Conservation (phyloP, 2,113 vertebrate genomes). For the Dicentrarchus labrax region DNA sequence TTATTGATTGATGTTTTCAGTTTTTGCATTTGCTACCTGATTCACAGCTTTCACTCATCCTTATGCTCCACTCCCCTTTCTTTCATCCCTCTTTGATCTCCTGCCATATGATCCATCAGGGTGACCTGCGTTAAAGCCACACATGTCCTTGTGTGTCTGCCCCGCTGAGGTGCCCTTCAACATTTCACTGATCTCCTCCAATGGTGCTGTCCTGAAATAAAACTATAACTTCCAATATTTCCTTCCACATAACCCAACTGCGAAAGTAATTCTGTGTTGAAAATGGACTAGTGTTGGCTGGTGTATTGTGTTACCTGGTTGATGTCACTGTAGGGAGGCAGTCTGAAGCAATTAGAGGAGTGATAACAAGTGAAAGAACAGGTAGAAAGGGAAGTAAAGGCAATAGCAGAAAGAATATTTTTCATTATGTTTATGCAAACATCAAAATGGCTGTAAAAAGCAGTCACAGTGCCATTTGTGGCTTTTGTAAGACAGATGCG, state of each 20-base stretch:
- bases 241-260: neutral
- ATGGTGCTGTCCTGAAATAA: neutral
- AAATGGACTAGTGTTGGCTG: neutral
- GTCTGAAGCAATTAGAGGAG: slow-evolving; percentile 19
- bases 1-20: slow-evolving; percentile 17
- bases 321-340: slow-evolving; percentile 3
- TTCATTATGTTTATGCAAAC: too few species aligned
- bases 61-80: neutral
- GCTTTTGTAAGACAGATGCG: too few species aligned
- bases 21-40: slow-evolving; percentile 17
- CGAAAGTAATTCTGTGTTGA: slow-evolving; percentile 5
- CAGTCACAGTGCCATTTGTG: too few species aligned
- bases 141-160: neutral
- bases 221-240: neutral
- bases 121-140: neutral
- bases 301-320: slow-evolving; percentile 22
- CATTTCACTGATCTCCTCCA: neutral
- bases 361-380: slow-evolving; percentile 10
- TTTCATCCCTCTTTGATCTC: slow-evolving; percentile 23
- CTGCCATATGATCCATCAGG: neutral
- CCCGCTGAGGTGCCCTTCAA: slow-evolving; percentile 10
- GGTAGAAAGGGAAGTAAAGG: neutral
- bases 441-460: too few species aligned
- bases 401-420: too few species aligned
- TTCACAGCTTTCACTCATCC: slow-evolving; percentile 7